Percentiles rank a stretch among this genome's conserved stretches.
phyloP scores from a whole-genome alignment of 2,888 invertebrate genomes.

The Melinaea menophilus region DNA sequence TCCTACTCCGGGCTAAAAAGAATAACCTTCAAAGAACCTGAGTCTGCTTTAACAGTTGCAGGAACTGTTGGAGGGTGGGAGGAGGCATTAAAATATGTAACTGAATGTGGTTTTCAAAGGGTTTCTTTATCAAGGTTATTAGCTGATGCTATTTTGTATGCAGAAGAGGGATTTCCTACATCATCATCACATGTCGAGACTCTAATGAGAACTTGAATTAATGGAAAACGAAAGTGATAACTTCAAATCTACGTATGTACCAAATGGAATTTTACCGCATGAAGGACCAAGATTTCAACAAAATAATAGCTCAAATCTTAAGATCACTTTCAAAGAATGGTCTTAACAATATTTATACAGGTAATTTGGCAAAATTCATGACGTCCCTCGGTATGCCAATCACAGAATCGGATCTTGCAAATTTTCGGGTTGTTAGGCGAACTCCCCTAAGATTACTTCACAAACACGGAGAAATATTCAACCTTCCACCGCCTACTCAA shows the following conservation, averaged over 20 bases:
- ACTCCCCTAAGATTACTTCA: constrained; percentile 54
- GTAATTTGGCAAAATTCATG: constrained; percentile 55
- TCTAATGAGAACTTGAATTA: constrained; percentile 21
- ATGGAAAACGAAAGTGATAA: background rate
- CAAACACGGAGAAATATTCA: constrained; percentile 55
- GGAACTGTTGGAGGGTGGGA: constrained; percentile 68
- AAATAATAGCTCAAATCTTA: constrained; percentile 57
- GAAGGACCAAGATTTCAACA: constrained; percentile 55
- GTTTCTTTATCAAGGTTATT: constrained; percentile 50
- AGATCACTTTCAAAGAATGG: constrained; percentile 53
- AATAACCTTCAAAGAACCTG: constrained; percentile 57
- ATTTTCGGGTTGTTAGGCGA: constrained; percentile 53
- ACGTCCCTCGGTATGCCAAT: constrained; percentile 55
- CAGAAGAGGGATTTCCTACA: constrained; percentile 59
- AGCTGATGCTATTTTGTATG: constrained; percentile 61
- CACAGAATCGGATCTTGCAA: constrained; percentile 55
- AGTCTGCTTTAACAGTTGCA: constrained; percentile 61
- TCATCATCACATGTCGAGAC: constrained; percentile 41
- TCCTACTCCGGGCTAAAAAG: constrained; percentile 28
- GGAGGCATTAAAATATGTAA: constrained; percentile 61
- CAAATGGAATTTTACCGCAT: constrained; percentile 14
- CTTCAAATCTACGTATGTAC: no score
- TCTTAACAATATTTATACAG: constrained; percentile 59
- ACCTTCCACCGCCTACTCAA: constrained; percentile 66
- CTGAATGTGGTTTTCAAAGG: constrained; percentile 58